Evolutionary conservation across 2,888 invertebrate species (phyloP).

Genomic region (Phortica okadai): DNA sequence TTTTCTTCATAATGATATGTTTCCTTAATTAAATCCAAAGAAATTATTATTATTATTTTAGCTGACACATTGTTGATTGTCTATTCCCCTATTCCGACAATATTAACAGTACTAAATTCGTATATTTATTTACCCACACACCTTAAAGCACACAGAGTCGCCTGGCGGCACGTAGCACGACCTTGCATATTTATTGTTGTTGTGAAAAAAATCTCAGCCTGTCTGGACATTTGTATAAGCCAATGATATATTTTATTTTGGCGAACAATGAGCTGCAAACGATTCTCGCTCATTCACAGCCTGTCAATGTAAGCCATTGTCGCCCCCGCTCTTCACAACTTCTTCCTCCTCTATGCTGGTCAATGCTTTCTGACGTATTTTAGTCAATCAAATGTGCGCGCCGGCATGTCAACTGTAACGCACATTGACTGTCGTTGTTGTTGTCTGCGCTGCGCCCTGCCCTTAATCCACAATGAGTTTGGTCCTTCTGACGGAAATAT

Average conservation of each 20-base stretch:
- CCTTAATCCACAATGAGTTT: background rate
- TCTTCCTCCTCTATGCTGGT: background rate
- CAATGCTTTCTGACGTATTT: slow-evolving; percentile 8
- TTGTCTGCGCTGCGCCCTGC: background rate
- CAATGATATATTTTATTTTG: slow-evolving; percentile 22
- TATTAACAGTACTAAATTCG: no score
- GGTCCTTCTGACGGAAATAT: background rate
- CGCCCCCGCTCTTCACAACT: background rate
- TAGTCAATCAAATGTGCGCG: slow-evolving; percentile 29
- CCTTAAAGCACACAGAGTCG: no score
- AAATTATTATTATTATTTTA: no score
- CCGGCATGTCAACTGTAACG: slow-evolving; percentile 25
- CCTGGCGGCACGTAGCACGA: no score
- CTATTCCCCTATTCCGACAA: no score
- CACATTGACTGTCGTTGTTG: background rate
- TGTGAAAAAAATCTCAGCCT: slow-evolving; percentile 2
- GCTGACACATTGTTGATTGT: no score
- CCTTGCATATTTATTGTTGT: background rate
- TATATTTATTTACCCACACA: no score
- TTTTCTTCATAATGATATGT: no score
- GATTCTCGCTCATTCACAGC: background rate
- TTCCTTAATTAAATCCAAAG: no score
- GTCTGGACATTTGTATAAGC: slow-evolving; percentile 6
- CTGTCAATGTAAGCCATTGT: background rate
- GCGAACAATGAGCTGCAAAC: slow-evolving; percentile 21